phyloP scores from a whole-genome alignment of 2,797 vertebrate genomes.

The Sebastes aleutianus region DNA sequence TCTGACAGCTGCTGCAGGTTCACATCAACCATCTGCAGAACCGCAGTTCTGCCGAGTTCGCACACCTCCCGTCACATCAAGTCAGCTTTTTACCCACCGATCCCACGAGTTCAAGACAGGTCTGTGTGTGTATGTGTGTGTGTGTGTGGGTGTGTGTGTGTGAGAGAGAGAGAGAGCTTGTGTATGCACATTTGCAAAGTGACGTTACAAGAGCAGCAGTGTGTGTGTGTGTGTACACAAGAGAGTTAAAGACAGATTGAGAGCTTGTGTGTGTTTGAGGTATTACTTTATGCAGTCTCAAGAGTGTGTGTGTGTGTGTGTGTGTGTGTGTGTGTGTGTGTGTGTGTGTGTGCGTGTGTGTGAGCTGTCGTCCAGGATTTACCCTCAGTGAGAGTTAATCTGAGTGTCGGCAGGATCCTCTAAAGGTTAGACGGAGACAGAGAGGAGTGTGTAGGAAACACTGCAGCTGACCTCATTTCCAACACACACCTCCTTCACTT shows the following conservation, averaged over 20 bases:
- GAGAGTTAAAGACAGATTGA: constrained; percentile 60
- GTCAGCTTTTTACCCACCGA: constrained; percentile 68
- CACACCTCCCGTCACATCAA: constrained; percentile 68
- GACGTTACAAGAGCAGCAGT: constrained; percentile 25
- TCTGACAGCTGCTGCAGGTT: constrained; percentile 74
- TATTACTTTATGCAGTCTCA: constrained; percentile 51
- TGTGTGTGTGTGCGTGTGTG: constrained; percentile 22
- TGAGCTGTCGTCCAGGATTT: constrained; percentile 75
- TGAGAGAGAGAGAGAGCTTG: constrained; percentile 32
- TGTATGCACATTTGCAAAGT: constrained; percentile 59
- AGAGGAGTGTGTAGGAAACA: constrained; percentile 56
- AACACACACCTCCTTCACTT: constrained; percentile 21
- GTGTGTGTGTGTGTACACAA: constrained; percentile 26
- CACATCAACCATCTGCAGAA: constrained; percentile 61
- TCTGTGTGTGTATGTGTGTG: constrained; percentile 9
- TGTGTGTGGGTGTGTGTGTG: background rate
- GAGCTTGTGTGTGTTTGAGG: constrained; percentile 44
- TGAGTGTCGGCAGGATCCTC: constrained; percentile 68
- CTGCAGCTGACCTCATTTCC: constrained; percentile 68
- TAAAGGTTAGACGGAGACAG: constrained; percentile 68
- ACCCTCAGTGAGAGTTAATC: constrained; percentile 68
- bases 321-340: background rate
- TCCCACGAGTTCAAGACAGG: constrained; percentile 49
- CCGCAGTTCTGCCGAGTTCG: constrained; percentile 63
- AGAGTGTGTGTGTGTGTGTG: background rate